A percentile compares a stretch with the other conserved stretches of the same genome.
Conservation (phyloP, 1,140 invertebrate genomes). For the Colletes latitarsis region DNA sequence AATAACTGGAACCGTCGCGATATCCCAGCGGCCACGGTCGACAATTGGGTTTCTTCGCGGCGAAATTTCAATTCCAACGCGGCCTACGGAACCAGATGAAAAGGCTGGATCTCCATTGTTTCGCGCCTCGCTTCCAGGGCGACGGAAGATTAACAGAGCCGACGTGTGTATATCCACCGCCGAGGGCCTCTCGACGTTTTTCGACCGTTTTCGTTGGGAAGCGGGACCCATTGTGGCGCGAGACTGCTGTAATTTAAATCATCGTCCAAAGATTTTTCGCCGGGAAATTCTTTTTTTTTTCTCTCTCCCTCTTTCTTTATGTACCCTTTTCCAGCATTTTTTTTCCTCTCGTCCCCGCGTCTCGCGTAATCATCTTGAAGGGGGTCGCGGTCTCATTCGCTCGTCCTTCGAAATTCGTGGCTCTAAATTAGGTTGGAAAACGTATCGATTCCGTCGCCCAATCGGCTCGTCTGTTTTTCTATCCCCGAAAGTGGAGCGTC, state of each 20-base stretch:
- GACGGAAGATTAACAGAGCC: slow-evolving; percentile 59
- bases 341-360: background rate
- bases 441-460: slow-evolving; percentile 17
- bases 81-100: slow-evolving; percentile 41
- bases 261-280: slow-evolving; percentile 22
- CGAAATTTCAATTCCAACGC: slow-evolving; percentile 46
- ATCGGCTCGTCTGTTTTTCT: background rate
- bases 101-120: slow-evolving; percentile 56
- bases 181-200: slow-evolving; percentile 50
- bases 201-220: slow-evolving; percentile 42
- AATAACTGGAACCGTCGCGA: slow-evolving; percentile 19
- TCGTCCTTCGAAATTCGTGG: background rate
- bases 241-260: slow-evolving; percentile 47
- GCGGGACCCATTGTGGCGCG: slow-evolving; percentile 34
- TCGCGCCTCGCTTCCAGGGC: slow-evolving; percentile 50
- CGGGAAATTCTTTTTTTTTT: background rate
- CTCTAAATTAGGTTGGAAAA: background rate
- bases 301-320: too few relatives aligned
- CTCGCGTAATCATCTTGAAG: slow-evolving; percentile 19
- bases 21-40: background rate
- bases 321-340: too few relatives aligned
- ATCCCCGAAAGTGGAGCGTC: slow-evolving; percentile 11
- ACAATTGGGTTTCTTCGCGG: slow-evolving; percentile 53
- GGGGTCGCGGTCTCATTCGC: background rate
- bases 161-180: slow-evolving; percentile 47